A percentile compares a stretch with the other conserved stretches of the same genome.
phyloP scores from a whole-genome alignment of 2,113 vertebrate species.

The Atlantisia rogersi region DNA sequence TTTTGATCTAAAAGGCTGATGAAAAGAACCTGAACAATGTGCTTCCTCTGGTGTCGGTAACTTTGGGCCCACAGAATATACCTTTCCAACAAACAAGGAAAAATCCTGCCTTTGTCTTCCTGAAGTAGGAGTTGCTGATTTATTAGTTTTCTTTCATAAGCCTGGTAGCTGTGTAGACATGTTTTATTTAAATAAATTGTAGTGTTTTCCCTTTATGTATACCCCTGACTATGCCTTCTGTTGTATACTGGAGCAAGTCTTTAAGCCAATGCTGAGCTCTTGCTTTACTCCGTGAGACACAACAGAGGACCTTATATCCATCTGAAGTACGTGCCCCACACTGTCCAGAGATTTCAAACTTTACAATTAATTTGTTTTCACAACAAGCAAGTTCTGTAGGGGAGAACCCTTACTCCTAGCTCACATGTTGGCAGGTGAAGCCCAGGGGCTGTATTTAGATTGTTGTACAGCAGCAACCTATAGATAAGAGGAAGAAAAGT shows the following conservation, averaged over 20 bases:
- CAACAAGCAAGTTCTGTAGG: background rate
- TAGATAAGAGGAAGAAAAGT: background rate
- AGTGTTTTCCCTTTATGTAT: background rate
- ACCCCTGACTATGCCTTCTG: background rate
- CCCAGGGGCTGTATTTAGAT: background rate
- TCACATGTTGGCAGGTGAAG: background rate
- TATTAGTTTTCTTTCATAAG: background rate
- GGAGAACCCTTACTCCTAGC: background rate
- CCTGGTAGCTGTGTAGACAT: background rate
- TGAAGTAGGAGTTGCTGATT: background rate
- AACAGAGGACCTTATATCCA: background rate
- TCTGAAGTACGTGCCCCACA: accelerated
- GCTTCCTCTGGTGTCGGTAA: background rate
- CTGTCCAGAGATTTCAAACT: background rate
- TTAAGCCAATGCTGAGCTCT: background rate
- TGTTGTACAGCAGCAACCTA: background rate
- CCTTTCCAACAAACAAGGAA: background rate
- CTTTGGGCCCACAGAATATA: background rate
- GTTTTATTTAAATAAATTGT: background rate
- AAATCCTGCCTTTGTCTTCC: background rate
- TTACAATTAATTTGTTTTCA: background rate
- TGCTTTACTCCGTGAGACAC: background rate
- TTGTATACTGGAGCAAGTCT: background rate
- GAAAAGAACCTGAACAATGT: background rate
- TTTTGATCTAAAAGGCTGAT: constrained; percentile 3